Base-by-base conservation (phyloP, 2,888 invertebrate species). In the Brachycybe producta region DNA sequence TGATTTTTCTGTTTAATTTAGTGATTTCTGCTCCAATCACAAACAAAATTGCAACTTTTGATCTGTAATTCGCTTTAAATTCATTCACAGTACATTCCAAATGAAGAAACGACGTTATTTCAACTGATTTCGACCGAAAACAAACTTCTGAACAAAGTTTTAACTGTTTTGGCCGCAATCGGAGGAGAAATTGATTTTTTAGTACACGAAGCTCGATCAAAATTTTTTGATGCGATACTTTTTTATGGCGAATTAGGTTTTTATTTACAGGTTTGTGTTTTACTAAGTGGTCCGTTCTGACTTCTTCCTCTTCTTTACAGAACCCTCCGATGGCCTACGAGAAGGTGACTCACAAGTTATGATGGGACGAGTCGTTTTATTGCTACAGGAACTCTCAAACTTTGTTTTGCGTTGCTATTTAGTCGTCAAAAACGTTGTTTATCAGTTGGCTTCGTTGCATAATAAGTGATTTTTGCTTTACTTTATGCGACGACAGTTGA, bases 91-190 rank as follows among this genome's bases (percentile, higher is more conserved):
- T n/a, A 40, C 17, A 19, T 5, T 5, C 73, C 77, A 2, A 71
- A 67, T 56, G 85, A 87, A 67, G 73, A 76, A 56, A 70, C 79
- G 13, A 71, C 76, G 3, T 65, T 84, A 28, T 68, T 81, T 28
- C 77, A 82, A 56, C 66, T 90, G 53, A 77, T 84, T 11, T 79
- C 82, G 56, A 84, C 85, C 23, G 87, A 90, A 66, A 87, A 87
- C 63, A 82, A 81, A 62, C 70, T 80, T 43, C 73, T 90, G 59
- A 81, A 81, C 30, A 81, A 84, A 69, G 75, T 88, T 40, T 70
- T 92, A 7, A 77, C 82, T 36, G 83, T 85, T 1, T 75, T 92
- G 52, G 78, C 82, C 15, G 77, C 82, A 7, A 70, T 88, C 2
- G 86, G 84, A 65, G 73, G 77, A 57, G 91, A 92, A 71, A 77